A percentile compares a stretch with the other conserved stretches of the same genome.
Evolutionary conservation across 1,140 invertebrate species (phyloP).

Genomic region (Caenorhabditis brenneri): DNA sequence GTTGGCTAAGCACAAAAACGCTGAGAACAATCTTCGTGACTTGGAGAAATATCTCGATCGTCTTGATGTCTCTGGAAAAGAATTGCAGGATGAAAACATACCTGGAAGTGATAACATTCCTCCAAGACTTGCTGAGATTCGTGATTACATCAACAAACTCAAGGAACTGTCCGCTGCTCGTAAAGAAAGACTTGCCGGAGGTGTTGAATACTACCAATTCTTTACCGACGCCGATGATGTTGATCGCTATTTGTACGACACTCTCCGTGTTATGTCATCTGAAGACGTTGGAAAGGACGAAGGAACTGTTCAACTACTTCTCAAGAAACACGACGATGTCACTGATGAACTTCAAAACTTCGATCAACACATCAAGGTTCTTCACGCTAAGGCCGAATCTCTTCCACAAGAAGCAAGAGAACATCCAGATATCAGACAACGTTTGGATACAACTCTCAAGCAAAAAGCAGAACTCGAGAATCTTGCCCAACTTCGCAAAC

Average conservation of each 20-base stretch:
- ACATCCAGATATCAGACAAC: constrained; percentile 78
- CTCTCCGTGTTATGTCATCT: constrained; percentile 89
- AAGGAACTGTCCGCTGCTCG: constrained; percentile 87
- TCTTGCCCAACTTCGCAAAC: constrained; percentile 91
- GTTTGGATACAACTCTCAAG: constrained; percentile 90
- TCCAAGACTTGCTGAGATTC: constrained; percentile 87
- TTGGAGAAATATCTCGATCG: constrained; percentile 89
- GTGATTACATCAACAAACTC: constrained; percentile 91
- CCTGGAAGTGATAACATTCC: constrained; percentile 83
- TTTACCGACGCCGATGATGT: constrained; percentile 98
- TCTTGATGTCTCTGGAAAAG: constrained; percentile 87
- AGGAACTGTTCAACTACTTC: constrained; percentile 91
- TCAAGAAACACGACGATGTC: constrained; percentile 98
- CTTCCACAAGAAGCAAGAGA: constrained; percentile 77
- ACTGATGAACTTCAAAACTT: constrained; percentile 97
- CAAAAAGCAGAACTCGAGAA: constrained; percentile 93
- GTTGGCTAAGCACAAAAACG: constrained; percentile 78
- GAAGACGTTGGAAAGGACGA: constrained; percentile 98
- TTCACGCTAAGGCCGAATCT: constrained; percentile 84
- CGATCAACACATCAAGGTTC: constrained; percentile 85
- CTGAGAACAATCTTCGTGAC: constrained; percentile 91
- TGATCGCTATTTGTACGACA: constrained; percentile 98
- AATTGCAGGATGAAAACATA: constrained; percentile 81
- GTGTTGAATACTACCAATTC: constrained; percentile 92
- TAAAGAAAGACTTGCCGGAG: constrained; percentile 89